These are phyloP conservation scores for Aphaenogaster rudis DNA, from an alignment of 1,140 invertebrate genomes.

Conservation along the genomic window DNA sequence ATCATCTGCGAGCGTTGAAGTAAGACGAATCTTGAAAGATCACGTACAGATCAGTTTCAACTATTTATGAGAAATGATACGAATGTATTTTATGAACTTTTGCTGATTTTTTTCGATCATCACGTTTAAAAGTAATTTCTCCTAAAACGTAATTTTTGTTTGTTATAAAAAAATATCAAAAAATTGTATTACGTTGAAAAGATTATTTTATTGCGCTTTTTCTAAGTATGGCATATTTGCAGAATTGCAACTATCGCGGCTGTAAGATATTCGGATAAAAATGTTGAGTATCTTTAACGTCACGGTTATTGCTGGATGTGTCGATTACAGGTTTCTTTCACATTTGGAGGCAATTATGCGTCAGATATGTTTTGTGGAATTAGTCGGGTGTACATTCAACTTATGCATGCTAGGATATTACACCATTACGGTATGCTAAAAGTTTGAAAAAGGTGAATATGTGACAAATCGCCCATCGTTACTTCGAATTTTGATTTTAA, in stretches of 20 bases:
- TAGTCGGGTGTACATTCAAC: slow-evolving; percentile 76
- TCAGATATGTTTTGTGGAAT: slow-evolving; percentile 76
- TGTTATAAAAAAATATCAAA: neutral
- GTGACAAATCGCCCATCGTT: neutral
- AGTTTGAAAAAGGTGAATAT: slow-evolving; percentile 27
- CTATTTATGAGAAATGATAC: neutral
- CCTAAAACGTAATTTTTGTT: neutral
- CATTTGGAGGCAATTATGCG: slow-evolving; percentile 73
- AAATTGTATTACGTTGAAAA: neutral
- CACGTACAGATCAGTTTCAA: neutral
- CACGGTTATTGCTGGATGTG: slow-evolving; percentile 10
- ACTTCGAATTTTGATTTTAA: neutral
- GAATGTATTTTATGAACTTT: neutral
- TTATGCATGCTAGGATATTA: slow-evolving; percentile 80
- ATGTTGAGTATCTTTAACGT: neutral
- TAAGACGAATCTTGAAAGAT: neutral
- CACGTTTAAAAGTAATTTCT: neutral
- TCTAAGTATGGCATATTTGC: slow-evolving; percentile 3
- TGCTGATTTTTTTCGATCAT: neutral
- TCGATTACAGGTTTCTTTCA: slow-evolving; percentile 72
- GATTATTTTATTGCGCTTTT: neutral
- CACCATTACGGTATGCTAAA: slow-evolving; percentile 76
- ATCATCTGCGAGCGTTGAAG: slow-evolving; percentile 62
- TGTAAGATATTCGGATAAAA: slow-evolving; percentile 12
- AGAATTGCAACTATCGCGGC: slow-evolving; percentile 14